Evolutionary conservation across 2,797 vertebrate species (phyloP).

Genomic region (Falco biarmicus): DNA sequence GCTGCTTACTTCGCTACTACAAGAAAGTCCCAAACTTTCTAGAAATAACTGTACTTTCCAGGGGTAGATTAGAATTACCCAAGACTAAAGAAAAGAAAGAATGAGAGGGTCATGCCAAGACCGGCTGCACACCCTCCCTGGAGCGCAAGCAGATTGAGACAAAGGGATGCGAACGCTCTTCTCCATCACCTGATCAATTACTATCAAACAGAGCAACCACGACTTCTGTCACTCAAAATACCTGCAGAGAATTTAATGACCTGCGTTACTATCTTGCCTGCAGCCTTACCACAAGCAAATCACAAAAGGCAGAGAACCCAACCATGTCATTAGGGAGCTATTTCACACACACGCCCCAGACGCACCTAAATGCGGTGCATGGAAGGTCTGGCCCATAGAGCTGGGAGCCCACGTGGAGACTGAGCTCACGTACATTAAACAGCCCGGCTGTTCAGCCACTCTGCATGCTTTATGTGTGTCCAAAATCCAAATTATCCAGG

Average conservation of each 20-base stretch:
- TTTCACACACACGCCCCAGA: not conserved
- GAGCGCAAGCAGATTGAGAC: not conserved
- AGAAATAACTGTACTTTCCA: not conserved
- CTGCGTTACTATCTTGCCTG: not conserved
- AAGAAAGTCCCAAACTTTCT: not conserved
- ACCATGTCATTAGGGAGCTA: rapidly evolving
- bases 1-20: not conserved
- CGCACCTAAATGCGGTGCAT: rapidly evolving
- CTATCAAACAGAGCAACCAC: not conserved
- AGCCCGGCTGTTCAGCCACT: rapidly evolving
- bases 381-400: rapidly evolving
- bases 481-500: not conserved
- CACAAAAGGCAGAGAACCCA: not conserved
- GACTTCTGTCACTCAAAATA: not conserved
- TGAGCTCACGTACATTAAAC: rapidly evolving
- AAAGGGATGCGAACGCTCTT: not conserved
- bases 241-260: not conserved
- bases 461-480: rapidly evolving
- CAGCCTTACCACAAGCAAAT: not conserved
- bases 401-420: not conserved
- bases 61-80: not conserved
- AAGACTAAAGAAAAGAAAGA: not conserved
- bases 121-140: not conserved
- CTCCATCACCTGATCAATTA: not conserved
- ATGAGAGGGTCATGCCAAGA: not conserved